phyloP scores from a whole-genome alignment of 2,888 invertebrate genomes.

The Melieria picta region DNA sequence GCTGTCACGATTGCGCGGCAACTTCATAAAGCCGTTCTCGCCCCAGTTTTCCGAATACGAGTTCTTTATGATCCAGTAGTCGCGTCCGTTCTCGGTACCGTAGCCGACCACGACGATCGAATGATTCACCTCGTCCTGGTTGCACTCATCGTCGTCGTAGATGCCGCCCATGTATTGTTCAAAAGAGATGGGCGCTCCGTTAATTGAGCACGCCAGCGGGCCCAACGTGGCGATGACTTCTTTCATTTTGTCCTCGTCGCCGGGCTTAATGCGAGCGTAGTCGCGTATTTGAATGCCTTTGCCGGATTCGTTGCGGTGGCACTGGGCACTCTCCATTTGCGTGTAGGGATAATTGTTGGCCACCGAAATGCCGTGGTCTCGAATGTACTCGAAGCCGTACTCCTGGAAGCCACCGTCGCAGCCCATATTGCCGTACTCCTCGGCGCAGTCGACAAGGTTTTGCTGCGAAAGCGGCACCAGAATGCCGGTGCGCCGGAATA shows the following conservation, averaged over 20 bases:
- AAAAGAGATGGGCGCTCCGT: constrained; percentile 57
- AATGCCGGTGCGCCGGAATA: constrained; percentile 59
- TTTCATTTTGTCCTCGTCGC: constrained; percentile 63
- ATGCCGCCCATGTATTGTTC: constrained; percentile 61
- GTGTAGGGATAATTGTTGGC: constrained; percentile 61
- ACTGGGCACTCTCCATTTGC: constrained; percentile 54
- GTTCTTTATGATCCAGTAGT: constrained; percentile 64
- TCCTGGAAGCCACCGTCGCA: constrained; percentile 65
- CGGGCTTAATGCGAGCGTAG: constrained; percentile 59
- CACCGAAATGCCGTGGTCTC: constrained; percentile 60
- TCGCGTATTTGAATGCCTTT: constrained; percentile 56
- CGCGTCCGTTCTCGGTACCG: constrained; percentile 59
- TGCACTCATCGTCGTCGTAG: constrained; percentile 61
- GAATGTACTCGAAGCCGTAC: constrained; percentile 63
- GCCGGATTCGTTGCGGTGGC: constrained; percentile 58
- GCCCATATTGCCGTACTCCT: constrained; percentile 60
- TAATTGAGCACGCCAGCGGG: constrained; percentile 61
- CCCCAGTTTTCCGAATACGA: constrained; percentile 65
- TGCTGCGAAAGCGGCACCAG: constrained; percentile 63
- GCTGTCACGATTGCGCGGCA: constrained; percentile 57
- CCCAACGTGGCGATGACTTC: constrained; percentile 62
- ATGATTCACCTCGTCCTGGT: constrained; percentile 60
- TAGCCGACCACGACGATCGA: constrained; percentile 63
- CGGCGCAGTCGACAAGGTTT: constrained; percentile 64
- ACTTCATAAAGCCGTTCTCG: constrained; percentile 61